Evolutionary conservation across 2,888 invertebrate species (phyloP), one percentile per base, ranked within the genome.

Genomic region (Drosophila neotestacea): DNA sequence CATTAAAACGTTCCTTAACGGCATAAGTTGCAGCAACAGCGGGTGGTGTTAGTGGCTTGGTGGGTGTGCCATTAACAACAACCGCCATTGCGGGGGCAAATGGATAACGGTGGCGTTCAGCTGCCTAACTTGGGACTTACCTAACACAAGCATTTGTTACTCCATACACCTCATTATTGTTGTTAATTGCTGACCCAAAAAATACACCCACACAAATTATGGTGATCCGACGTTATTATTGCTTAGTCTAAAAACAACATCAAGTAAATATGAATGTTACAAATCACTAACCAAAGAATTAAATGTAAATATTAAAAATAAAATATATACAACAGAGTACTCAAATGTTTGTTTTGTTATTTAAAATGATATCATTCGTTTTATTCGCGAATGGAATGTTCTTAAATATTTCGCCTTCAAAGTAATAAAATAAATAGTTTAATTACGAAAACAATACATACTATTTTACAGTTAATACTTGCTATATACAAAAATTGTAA

Each of bases 1-100:
- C 96, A 0, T 92, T 96, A 1, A 95, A 95, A 79, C 92, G 94
- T 72, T 92, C 87, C 27, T 70, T 85, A 11, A 68, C 70, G 3
- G 79, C 78, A 3, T 54, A 74, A 6, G 61, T 67, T 5, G 79
- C 16, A 16, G 16, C 78, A 1, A 52, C 75, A 11, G 59, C 50
- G 13, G 52, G 32, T 3, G 28, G 16, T 16, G 16, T 16, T 16
- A 16, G 55, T 16, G 58, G 55, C 16, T 1, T 16, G 16, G 16
- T 16, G 16, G 16, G 16, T 27, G 47, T 34, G n/a, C 2, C 74
- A 22, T 1, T 74, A 11, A 16, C 16, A 16, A 16, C 16, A 16
- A 13, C 68, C 2, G 77, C 73, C 0, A 72, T 84, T 70, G 79
- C 86, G 16, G 84, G 84, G 88, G 1, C 68, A 4, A 84, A 78